Evolutionary conservation across 2,888 invertebrate species (phyloP).

Genomic region (Asteroscopus sphinx): DNA sequence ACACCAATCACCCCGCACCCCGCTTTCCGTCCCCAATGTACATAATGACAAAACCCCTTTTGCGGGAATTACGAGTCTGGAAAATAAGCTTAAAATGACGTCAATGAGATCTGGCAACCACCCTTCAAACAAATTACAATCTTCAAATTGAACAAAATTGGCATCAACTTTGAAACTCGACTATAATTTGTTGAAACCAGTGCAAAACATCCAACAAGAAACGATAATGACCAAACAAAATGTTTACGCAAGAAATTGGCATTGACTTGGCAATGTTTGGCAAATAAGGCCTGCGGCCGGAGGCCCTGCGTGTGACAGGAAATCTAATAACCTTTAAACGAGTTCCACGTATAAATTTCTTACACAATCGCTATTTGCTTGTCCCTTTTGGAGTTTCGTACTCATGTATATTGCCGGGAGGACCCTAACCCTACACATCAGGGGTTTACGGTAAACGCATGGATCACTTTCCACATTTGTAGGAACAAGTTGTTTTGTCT

Average conservation of each 20-base stretch:
- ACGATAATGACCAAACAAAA: constrained; percentile 80
- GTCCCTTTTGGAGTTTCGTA: constrained; percentile 68
- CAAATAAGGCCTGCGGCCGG: constrained; percentile 80
- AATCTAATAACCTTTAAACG: constrained; percentile 84
- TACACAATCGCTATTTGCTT: constrained; percentile 70
- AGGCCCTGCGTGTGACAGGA: constrained; percentile 82
- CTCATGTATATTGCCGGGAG: constrained; percentile 51
- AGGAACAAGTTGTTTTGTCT: constrained; percentile 27
- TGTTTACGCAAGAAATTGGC: constrained; percentile 83
- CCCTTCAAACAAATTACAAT: constrained; percentile 59
- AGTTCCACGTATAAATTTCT: constrained; percentile 78
- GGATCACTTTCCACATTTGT: constrained; percentile 32
- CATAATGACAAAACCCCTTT: constrained; percentile 52
- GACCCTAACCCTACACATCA: constrained; percentile 46
- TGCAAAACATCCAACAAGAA: constrained; percentile 71
- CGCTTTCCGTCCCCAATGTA: constrained; percentile 20
- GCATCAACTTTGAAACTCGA: constrained; percentile 54
- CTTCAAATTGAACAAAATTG: constrained; percentile 56
- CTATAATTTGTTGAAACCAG: constrained; percentile 61
- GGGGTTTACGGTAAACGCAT: constrained; percentile 42
- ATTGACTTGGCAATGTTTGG: constrained; percentile 81
- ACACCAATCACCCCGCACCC: constrained; percentile 36
- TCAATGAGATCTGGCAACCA: constrained; percentile 52
- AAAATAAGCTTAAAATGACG: constrained; percentile 61
- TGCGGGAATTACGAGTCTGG: constrained; percentile 49